Base-by-base conservation (phyloP, 2,888 invertebrate genomes). In the Noctua pronuba region DNA sequence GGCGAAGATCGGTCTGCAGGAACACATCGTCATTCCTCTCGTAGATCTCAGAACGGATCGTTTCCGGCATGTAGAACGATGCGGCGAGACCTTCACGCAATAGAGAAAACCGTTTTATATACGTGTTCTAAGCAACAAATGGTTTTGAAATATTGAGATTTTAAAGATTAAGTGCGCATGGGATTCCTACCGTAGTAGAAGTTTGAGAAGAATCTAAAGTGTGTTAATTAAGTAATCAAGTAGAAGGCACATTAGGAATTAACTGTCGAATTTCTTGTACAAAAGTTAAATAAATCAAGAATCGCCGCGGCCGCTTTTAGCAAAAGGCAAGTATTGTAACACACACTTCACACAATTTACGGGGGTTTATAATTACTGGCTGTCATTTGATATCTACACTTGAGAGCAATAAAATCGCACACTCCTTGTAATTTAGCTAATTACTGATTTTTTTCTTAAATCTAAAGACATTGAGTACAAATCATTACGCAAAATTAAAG, bases 21-120 rank as follows among this genome's bases (percentile, higher is more conserved):
- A 98, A 97, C 6, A 97, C 97, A 52, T 98, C 95, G 35, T 98
- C 97, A 93, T 98, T 98, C 86, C 98, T 97, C 89, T 98, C 97
- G 90, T 98, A 97, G 77, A 98, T 97, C 92, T 98, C 98, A 89
- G 97, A 95, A 88, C 98, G 97, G 90, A 99, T 97, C 89, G 98
- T 98, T 90, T 99, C 99, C 44, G 98, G 98, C 93, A 98, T 97
- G 94, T 99, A 99, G 96, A 98, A 99, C 41, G 98, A 97, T 1
- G 98, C 97, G 44, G 97, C 95, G 46, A 97, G 92, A 82, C 96
- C 97, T 96, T 83, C 10, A 66, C 64, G 81, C 46, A 77, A 82
- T 11, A 79, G 31, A 86, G 18, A 67, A 76, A 75, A 60, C 13
- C 16, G 7, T 55, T 68, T 55, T 13, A 52, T 24, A 31, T 1